Base-by-base conservation (phyloP, 1,140 invertebrate species). In the Ectropis grisescens region DNA sequence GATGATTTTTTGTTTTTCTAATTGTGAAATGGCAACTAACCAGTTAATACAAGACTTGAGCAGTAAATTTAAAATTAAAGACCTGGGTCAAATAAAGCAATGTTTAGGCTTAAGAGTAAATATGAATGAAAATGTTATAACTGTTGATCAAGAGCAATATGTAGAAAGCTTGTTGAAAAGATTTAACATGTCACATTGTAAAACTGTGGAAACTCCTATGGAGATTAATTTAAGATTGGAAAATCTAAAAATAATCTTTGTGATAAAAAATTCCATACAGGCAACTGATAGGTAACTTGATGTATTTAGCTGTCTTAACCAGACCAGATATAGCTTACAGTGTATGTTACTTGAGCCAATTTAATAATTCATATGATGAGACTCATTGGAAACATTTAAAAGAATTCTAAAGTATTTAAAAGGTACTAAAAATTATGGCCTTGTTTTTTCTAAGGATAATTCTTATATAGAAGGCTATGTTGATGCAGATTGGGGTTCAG, bases 391-490 rank as follows among this genome's bases (percentile, higher is more conserved):
- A 4, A 5, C 9, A 22, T 22, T 9, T 22, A 22, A 22, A 22
- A 22, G 19, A 22, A 22, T 41, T 8, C 37, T 47, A 34, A 35
- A 24, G 11, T 45, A 45, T 36, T 36, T 45, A 28, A 45, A 39
- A 13, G 14, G 16, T 11, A 45, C 23, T 11, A 37, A 27, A 13
- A 9, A 22, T 22, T 22, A 5, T 5, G 23, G 36, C 24, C 22
- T 44, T 22, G 29, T 15, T 13, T 44, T 28, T 35, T n/a, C 4
- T 31, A 38, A 38, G 37, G 23, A 25, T 15, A 38, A 42, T 13
- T 24, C 9, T 34, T 9, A 25, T 25, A 16, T 44, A 22, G 19
- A 22, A 22, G 19, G 19, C 4, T 22, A 22, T 22, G 19, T 22
- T 22, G 24, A 26, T 26, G 24, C 24, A 7, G 24, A 26, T n/a